Evolutionary conservation across 2,113 vertebrate species (phyloP).

Genomic region (Cynocephalus volans): DNA sequence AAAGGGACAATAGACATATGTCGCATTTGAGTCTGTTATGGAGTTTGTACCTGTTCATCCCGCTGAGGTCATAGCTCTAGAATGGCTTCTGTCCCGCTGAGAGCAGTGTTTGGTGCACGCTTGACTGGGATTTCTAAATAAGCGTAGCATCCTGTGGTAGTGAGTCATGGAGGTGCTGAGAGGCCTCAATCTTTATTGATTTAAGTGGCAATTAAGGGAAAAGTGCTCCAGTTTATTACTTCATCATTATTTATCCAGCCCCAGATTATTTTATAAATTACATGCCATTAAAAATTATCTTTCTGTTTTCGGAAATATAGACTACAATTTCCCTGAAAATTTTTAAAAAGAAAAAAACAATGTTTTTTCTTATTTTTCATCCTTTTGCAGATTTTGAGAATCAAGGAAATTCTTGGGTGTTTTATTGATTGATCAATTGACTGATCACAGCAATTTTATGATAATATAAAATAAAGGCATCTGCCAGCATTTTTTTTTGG

Average conservation of each 20-base stretch:
- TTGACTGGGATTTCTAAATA: constrained; percentile 45
- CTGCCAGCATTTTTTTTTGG: neutral
- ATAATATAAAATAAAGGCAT: neutral
- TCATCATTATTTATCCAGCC: neutral
- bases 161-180: neutral
- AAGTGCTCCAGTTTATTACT: neutral
- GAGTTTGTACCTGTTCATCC: neutral
- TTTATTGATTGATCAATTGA: neutral
- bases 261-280: neutral
- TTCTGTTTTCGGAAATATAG: too few relatives aligned
- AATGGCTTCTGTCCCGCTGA: neutral
- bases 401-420: neutral
- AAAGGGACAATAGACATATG: neutral
- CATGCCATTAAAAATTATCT: neutral
- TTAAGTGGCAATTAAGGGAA: neutral
- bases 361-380: neutral
- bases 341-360: neutral
- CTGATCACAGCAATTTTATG: neutral
- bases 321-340: too few relatives aligned
- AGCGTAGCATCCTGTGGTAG: neutral
- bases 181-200: neutral
- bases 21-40: neutral
- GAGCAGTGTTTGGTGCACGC: neutral
- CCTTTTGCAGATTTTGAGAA: neutral
- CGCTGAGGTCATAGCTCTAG: constrained; percentile 39